Conservation (phyloP, 2,888 invertebrate genomes). For the Papilio protenor region DNA sequence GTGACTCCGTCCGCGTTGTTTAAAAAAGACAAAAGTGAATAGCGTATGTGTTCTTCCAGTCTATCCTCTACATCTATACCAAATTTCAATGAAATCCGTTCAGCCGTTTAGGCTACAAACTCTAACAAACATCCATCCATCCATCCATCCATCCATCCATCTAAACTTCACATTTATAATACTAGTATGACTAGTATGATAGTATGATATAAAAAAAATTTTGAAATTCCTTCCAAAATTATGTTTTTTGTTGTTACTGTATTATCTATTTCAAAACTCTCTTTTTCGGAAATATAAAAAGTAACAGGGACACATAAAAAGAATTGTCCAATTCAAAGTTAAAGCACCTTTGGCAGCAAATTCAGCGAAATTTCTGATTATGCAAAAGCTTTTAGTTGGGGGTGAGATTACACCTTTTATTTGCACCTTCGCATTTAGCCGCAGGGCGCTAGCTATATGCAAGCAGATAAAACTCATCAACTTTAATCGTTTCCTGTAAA, state of each 20-base stretch:
- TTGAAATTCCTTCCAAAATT: too few relatives aligned
- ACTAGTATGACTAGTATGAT: too few relatives aligned
- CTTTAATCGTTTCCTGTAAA: conserved; percentile 8
- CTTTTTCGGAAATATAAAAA: background rate
- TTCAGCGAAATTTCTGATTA: conserved; percentile 31
- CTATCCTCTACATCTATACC: too few relatives aligned
- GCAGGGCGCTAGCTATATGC: background rate
- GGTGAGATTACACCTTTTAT: conserved; percentile 35
- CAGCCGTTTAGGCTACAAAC: too few relatives aligned
- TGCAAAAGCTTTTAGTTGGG: conserved; percentile 32
- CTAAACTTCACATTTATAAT: too few relatives aligned
- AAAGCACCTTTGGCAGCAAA: conserved; percentile 8
- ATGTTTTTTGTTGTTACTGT: background rate
- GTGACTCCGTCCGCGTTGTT: too few relatives aligned
- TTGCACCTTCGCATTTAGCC: conserved; percentile 30
- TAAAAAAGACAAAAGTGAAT: too few relatives aligned
- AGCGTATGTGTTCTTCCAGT: too few relatives aligned
- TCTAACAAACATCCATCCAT: too few relatives aligned
- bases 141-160: too few relatives aligned
- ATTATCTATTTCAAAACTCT: background rate
- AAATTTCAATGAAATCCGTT: too few relatives aligned
- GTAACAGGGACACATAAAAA: background rate
- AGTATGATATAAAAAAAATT: too few relatives aligned
- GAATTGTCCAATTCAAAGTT: conserved; percentile 22
- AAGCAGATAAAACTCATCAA: conserved; percentile 24